Evolutionary conservation across 1,140 invertebrate species (phyloP), one percentile per base, ranked within the genome.

Genomic region (Agrypnia vestita): DNA sequence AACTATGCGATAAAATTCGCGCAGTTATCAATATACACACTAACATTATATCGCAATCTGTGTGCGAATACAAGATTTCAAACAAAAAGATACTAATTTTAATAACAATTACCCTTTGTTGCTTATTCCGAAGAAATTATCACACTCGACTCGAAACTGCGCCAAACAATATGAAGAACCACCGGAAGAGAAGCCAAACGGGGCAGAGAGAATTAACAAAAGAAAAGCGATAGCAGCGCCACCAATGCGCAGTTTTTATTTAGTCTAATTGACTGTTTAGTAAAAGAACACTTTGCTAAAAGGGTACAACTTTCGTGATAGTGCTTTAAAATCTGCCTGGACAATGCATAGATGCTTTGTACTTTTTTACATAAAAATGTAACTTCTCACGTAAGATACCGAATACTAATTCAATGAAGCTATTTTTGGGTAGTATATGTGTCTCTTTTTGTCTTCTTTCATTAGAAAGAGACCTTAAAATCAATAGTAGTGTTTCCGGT

Each of bases 51-150:
- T 59, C 0, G 55, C 55, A 59, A 59, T 59, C 55, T 59, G 8
- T 17, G 12, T 59, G 55, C 8, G 15, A 59, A 0, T 12, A 19
- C 4, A 59, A 21, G 55, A 11, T n/a, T 59, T 59, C 17, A 11
- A 19, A 19, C 55, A 59, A 11, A 59, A 59, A 17, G 44, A 44
- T 43, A 43, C 15, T 67, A 67, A 71, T 17, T 51, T 13, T 11
- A 71, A 13, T 25, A 17, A 53, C 49, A 51, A 51, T 71, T 71
- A 71, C 67, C 67, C 46, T 71, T 43, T 67, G 15, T 15, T 47
- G 67, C 51, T 49, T 47, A 19, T 44, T 67, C n/a, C 10, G 46
- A 71, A 51, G 67, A 71, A 71, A 71, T 71, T 19, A 51, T 71
- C 67, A 71, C 67, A 49, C 62, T 67, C 67, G 21, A 53, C 46